Conservation (phyloP, 2,113 vertebrate genomes). For the Vulpes vulpes region DNA sequence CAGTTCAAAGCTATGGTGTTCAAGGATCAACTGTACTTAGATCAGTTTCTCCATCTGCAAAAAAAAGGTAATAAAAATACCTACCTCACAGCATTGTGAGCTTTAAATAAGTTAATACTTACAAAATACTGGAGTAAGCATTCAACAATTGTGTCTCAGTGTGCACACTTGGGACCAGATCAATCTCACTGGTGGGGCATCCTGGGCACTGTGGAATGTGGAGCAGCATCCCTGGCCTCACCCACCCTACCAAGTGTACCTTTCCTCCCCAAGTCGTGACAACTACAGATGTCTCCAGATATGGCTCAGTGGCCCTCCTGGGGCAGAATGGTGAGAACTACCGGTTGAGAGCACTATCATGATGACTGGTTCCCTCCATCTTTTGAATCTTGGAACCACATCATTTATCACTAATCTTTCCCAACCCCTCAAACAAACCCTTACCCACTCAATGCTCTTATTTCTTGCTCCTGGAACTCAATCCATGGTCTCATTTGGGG, state of each 20-base stretch:
- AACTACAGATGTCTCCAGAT: background rate
- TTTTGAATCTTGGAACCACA: background rate
- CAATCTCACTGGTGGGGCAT: background rate
- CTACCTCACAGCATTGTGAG: background rate
- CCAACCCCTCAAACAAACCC: background rate
- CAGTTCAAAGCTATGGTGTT: background rate
- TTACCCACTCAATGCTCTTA: background rate
- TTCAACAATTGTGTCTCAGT: background rate
- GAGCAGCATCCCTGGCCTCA: background rate
- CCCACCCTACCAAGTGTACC: background rate
- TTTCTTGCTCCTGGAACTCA: background rate
- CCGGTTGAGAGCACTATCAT: too few relatives aligned
- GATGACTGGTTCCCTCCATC: background rate
- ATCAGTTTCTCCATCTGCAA: background rate
- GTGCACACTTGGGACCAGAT: too few relatives aligned
- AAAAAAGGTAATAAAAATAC: background rate
- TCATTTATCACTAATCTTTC: background rate
- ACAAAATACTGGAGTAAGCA: background rate
- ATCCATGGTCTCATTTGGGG: background rate
- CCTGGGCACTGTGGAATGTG: background rate
- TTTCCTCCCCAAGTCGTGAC: background rate
- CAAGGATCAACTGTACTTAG: background rate
- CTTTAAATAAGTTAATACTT: background rate
- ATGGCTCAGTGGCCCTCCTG: background rate
- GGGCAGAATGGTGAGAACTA: background rate